Percentiles rank a stretch among this genome's conserved stretches.
phyloP scores from a whole-genome alignment of 2,797 vertebrate species.

The Menidia menidia region DNA sequence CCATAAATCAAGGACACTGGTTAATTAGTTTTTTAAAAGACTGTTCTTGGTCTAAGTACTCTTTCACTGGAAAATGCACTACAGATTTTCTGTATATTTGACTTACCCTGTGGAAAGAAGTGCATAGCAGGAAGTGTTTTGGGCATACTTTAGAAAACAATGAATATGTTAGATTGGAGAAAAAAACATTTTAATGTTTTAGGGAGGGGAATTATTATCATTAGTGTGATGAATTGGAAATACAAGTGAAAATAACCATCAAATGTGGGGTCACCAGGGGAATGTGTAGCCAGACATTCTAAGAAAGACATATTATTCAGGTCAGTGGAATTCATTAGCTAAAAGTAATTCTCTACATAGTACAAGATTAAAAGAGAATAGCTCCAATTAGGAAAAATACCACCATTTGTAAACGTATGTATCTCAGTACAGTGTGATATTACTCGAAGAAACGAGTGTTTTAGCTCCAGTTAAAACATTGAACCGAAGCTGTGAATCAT shows the following conservation, averaged over 20 bases:
- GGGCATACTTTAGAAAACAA: too few relatives aligned
- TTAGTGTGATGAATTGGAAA: too few relatives aligned
- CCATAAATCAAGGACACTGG: constrained; percentile 51
- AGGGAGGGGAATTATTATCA: too few relatives aligned
- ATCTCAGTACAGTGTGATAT: constrained; percentile 4
- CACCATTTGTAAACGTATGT: constrained; percentile 8
- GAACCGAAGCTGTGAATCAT: constrained; percentile 2
- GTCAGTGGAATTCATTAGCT: constrained; percentile 9
- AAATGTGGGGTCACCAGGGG: too few relatives aligned
- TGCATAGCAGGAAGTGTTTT: too few relatives aligned
- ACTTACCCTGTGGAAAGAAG: constrained; percentile 9
- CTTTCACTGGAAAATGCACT: constrained; percentile 32
- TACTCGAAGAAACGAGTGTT: neutral
- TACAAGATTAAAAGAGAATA: neutral
- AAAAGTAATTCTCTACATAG: neutral
- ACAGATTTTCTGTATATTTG: constrained; percentile 21
- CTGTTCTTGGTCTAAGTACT: constrained; percentile 45
- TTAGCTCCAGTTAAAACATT: constrained; percentile 7
- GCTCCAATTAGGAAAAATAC: neutral
- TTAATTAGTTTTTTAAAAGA: constrained; percentile 55
- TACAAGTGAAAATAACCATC: too few relatives aligned
- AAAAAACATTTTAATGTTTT: too few relatives aligned
- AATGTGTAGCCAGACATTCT: too few relatives aligned
- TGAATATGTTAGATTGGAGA: too few relatives aligned
- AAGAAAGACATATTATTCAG: too few relatives aligned